Percentiles rank a stretch among this genome's conserved stretches.
phyloP scores from a whole-genome alignment of 1,140 invertebrate species.

The Meloidogyne chitwoodi region DNA sequence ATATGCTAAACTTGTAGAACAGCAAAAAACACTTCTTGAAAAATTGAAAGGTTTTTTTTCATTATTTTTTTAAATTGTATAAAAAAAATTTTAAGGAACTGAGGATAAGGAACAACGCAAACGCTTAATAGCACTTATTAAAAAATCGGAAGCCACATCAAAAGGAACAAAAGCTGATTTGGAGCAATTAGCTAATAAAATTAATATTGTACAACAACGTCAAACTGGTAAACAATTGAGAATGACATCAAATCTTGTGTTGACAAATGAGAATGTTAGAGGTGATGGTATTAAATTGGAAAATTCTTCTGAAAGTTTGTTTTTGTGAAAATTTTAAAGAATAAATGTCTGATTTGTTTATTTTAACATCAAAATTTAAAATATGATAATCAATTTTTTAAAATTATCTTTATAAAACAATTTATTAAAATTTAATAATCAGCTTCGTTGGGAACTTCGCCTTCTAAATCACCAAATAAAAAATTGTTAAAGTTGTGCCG shows the following conservation, averaged over 20 bases:
- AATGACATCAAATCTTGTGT: neutral
- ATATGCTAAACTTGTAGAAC: constrained; percentile 25
- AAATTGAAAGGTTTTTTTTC: constrained; percentile 5
- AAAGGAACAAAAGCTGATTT: constrained; percentile 17
- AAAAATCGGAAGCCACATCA: constrained; percentile 9
- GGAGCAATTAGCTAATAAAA: constrained; percentile 12
- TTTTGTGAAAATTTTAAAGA: neutral
- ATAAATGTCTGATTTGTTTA: neutral
- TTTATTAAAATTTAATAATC: neutral
- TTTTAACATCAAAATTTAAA: neutral
- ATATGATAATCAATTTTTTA: neutral
- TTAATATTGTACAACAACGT: neutral
- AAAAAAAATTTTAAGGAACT: neutral
- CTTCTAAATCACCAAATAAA: constrained; percentile 5
- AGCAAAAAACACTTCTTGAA: constrained; percentile 22
- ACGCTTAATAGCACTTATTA: constrained; percentile 26
- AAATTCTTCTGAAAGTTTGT: neutral
- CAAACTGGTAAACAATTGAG: neutral
- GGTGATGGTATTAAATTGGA: neutral
- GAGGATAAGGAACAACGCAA: constrained; percentile 25
- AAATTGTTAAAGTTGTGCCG: constrained; percentile 17
- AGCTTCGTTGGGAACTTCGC: neutral
- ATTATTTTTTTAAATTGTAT: neutral
- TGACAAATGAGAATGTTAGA: constrained; percentile 5
- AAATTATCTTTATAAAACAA: too few relatives aligned